phyloP scores from a whole-genome alignment of 1,140 invertebrate genomes.

The Pentalonia nigronervosa region DNA sequence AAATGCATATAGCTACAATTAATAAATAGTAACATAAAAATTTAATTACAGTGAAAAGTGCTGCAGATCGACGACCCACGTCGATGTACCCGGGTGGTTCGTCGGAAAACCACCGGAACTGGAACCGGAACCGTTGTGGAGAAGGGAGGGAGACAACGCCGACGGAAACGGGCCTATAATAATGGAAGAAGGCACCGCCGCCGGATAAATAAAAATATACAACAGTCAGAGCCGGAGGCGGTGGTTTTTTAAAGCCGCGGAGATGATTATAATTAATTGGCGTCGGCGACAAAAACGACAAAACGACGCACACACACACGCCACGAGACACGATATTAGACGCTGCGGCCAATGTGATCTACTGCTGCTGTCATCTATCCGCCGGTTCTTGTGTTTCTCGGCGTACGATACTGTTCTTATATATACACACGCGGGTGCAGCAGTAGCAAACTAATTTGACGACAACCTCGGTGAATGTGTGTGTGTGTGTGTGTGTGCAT shows the following conservation, averaged over 20 bases:
- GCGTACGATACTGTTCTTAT: not conserved
- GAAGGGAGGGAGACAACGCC: not conserved
- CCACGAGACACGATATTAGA: not conserved
- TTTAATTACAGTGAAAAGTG: not conserved
- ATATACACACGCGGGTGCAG: not conserved
- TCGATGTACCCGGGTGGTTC: not conserved
- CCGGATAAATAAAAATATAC: constrained; percentile 28
- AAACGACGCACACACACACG: not conserved
- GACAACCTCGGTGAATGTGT: not conserved
- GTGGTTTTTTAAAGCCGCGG: constrained; percentile 26
- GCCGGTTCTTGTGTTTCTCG: not conserved
- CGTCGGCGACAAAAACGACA: constrained; percentile 20
- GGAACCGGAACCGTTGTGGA: not conserved
- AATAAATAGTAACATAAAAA: not conserved
- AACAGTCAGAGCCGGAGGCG: not conserved
- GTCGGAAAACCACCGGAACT: not conserved
- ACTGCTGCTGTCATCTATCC: not conserved
- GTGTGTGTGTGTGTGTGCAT: not conserved
- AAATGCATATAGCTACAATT: not conserved
- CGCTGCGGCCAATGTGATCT: constrained; percentile 6
- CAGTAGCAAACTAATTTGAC: constrained; percentile 43
- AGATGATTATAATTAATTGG: constrained; percentile 52
- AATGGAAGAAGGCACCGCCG: not conserved
- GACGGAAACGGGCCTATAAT: not conserved
- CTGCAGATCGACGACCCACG: not conserved